A percentile compares a stretch with the other conserved stretches of the same genome.
Conservation (phyloP, 1,140 invertebrate genomes). For the Linepithema humile region DNA sequence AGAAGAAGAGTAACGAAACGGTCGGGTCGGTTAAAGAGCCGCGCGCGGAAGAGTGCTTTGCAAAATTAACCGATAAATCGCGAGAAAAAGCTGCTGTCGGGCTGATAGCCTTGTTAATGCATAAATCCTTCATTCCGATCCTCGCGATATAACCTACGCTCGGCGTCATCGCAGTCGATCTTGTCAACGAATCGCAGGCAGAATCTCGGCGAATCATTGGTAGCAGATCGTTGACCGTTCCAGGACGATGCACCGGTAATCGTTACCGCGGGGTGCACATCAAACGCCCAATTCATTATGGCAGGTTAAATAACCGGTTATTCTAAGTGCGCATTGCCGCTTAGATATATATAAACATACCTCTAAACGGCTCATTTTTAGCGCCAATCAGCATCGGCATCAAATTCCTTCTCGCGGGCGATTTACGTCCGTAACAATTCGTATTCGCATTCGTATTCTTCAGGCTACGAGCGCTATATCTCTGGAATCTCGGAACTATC, state of each 20-base stretch:
- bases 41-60: not conserved
- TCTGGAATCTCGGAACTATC: no score
- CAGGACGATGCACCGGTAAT: slow-evolving; percentile 9
- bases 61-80: slow-evolving; percentile 7
- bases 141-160: not conserved
- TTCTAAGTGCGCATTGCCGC: no score
- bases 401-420: not conserved
- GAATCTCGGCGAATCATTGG: not conserved
- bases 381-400: not conserved
- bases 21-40: not conserved
- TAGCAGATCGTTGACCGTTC: not conserved
- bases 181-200: not conserved
- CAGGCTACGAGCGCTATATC: not conserved
- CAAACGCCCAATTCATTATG: slow-evolving; percentile 7
- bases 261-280: not conserved
- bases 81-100: not conserved
- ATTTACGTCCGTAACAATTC: not conserved
- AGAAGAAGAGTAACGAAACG: slow-evolving; percentile 3
- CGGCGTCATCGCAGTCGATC: not conserved
- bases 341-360: not conserved
- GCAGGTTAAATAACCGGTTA: not conserved
- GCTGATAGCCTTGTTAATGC: not conserved
- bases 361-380: not conserved
- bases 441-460: not conserved
- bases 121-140: slow-evolving; percentile 4